Evolutionary conservation across 2,888 invertebrate species (phyloP).

Genomic region (Fabriciana adippe): DNA sequence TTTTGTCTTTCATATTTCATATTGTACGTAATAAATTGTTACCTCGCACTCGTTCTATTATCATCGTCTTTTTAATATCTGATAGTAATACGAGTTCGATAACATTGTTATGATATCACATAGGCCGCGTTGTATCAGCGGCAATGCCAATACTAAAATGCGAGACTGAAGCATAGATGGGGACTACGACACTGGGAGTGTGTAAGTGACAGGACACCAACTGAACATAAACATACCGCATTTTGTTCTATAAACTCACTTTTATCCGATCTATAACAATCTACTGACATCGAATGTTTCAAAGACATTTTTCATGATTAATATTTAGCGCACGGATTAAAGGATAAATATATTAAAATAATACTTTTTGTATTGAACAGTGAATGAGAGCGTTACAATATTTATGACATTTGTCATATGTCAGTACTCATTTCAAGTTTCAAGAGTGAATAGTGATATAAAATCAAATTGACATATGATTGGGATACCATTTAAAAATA

Average conservation of each 20-base stretch:
- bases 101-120: constrained; percentile 60
- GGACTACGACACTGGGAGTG: constrained; percentile 36
- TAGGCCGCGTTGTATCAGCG: constrained; percentile 53
- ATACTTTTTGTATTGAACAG: neutral
- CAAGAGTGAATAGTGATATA: too few species aligned
- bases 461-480: too few species aligned
- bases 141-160: constrained; percentile 59
- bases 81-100: constrained; percentile 53
- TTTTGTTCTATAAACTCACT: constrained; percentile 23
- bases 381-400: neutral
- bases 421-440: neutral
- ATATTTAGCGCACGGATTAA: neutral
- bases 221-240: constrained; percentile 42
- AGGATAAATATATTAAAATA: constrained; percentile 13
- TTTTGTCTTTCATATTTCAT: constrained; percentile 37
- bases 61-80: constrained; percentile 53
- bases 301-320: neutral
- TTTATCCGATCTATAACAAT: constrained; percentile 7
- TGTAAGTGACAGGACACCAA: constrained; percentile 43
- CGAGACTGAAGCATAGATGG: constrained; percentile 39
- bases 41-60: constrained; percentile 50
- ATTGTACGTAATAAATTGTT: constrained; percentile 26
- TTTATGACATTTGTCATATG: constrained; percentile 30
- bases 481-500: too few species aligned
- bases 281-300: neutral